Base-by-base conservation (phyloP, 2,888 invertebrate genomes). In the Druceiella hillmani region DNA sequence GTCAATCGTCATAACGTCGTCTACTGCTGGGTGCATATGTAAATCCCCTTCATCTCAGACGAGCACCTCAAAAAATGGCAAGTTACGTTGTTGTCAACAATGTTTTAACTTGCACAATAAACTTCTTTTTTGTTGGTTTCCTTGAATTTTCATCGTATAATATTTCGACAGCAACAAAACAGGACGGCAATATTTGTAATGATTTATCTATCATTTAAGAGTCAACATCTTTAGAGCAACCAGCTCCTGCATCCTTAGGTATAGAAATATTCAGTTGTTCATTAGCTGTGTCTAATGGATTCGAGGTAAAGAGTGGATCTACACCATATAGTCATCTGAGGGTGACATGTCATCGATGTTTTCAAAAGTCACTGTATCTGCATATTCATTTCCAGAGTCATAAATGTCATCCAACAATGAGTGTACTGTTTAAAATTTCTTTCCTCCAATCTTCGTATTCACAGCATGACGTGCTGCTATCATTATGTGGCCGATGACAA, bases 181-280 rank as follows among this genome's bases (percentile, higher is more conserved):
- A 32, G 13, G 12, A 14, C 13, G 17, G 12, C 9, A 17, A 31
- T 16, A 32, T 17, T 17, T 17, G 12, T 17, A 17, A n/a, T n/a
- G n/a, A 17, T 16, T 32, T 32, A 32, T 17, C 17, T 32, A 32
- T 17, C 12, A 31, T 32, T 17, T 32, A 14, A 16, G 20, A 16
- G 17, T 32, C 32, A 16, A 31, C 16, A 32, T 32, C 20, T 17
- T 32, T 32, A 17, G 17, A 32, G 32, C 32, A 32, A 17, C 20
- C 32, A 32, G 11, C 32, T 16, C 17, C 20, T 16, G 12, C 20
- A 20, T 32, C 32, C 12, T 17, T 32, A 32, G 32, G 32, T 17
- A 17, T 13, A 32, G 20, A 17, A 32, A 32, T 13, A 16, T 17
- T 32, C 14, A 14, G 17, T 32, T 17, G 32, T 32, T 17, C 20